Base-by-base conservation (phyloP, 2,888 invertebrate species). In the Eugnorisma glareosa region DNA sequence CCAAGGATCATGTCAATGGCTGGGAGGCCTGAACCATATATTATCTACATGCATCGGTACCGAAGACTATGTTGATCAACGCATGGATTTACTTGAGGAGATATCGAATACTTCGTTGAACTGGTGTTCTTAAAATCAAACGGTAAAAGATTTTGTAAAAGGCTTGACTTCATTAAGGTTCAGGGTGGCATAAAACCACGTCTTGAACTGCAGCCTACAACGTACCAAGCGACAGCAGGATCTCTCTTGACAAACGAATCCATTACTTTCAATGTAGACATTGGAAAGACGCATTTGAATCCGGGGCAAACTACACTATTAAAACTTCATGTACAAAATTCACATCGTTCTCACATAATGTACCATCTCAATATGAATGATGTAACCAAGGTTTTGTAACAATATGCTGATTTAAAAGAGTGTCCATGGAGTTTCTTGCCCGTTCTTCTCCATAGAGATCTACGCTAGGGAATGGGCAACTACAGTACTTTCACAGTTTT, bases 21-120 rank as follows among this genome's bases (percentile, higher is more conserved):
- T 24, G 2, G 37, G 63, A 15, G 37, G 37, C 37, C 37, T 37
- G 2, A 37, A 37, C n/a, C 63, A 63, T 2, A 2, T 59, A 8
- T 28, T 28, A 31, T 59, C 28, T 40, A 48, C 37, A n/a, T 87
- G 85, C 40, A 70, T 3, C 37, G 89, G 88, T 11, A 79, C 67
- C 15, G 87, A 91, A 79, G 45, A 79, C 15, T 90, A 79, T 67
- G 61, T 88, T 7, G 24, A 40, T 43, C 73, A 78, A 67, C 48
- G 73, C 13, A 71, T 87, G 10, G 81, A 77, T 67, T 66, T 91
- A 57, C 45, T 84, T 15, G 70, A 86, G 68, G 59, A n/a, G n/a
- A n/a, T 10, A 87, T 86, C 43, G 37, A 61, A 5, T 87, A 87
- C 40, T 79, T 66, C 21, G 8, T 85, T 13, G 18, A 43, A 31